A percentile compares a stretch with the other conserved stretches of the same genome.
Conservation (phyloP, 1,140 invertebrate genomes). For the Drosophila quadrilineata region DNA sequence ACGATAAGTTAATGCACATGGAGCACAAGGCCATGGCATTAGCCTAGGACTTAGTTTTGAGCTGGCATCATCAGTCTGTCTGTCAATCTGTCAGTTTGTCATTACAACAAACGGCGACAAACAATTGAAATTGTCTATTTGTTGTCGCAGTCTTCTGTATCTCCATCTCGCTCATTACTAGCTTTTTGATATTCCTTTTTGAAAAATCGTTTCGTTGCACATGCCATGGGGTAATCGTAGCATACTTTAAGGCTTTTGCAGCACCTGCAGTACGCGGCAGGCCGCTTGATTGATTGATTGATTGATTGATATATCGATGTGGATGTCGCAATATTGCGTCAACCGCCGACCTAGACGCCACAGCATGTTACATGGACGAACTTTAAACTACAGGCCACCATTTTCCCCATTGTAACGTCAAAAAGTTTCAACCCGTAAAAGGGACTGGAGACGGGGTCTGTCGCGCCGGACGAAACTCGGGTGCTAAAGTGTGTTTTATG, state of each 20-base stretch:
- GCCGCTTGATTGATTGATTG: slow-evolving; percentile 61
- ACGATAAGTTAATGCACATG: slow-evolving; percentile 67
- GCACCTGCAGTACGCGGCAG: slow-evolving; percentile 38
- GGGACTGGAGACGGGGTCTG: slow-evolving; percentile 24
- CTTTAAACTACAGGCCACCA: slow-evolving; percentile 38
- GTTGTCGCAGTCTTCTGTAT: not conserved
- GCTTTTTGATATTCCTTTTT: slow-evolving; percentile 28
- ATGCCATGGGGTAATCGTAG: slow-evolving; percentile 1
- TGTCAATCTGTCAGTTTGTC: slow-evolving; percentile 36
- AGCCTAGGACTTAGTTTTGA: too few species aligned
- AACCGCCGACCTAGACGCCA: not conserved
- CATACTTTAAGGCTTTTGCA: slow-evolving; percentile 24
- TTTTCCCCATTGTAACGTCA: slow-evolving; percentile 35
- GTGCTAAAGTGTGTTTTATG: slow-evolving; percentile 64
- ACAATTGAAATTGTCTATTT: slow-evolving; percentile 60
- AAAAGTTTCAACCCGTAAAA: slow-evolving; percentile 48
- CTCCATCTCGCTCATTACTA: not conserved
- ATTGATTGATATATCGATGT: slow-evolving; percentile 28
- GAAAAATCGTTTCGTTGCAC: slow-evolving; percentile 57
- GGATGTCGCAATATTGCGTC: slow-evolving; percentile 58
- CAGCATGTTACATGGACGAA: slow-evolving; percentile 9
- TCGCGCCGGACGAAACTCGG: slow-evolving; percentile 2
- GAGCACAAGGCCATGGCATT: slow-evolving; percentile 31
- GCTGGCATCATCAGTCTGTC: slow-evolving; percentile 26
- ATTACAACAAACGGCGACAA: slow-evolving; percentile 15